Base-by-base conservation (phyloP, 2,113 vertebrate genomes). In the Callithrix jacchus region DNA sequence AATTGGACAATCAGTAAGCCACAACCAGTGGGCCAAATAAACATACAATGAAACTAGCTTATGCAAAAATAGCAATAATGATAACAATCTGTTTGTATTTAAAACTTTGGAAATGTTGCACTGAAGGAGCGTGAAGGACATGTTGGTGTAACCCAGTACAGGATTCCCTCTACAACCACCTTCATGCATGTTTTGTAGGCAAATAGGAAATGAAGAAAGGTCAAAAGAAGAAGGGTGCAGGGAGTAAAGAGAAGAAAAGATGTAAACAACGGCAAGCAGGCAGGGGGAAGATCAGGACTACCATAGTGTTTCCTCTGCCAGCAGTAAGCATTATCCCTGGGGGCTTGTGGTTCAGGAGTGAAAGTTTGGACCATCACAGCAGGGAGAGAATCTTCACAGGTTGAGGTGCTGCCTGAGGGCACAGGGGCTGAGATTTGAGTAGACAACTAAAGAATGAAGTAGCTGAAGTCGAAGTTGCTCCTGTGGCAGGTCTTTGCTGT, bases 231-330 rank as follows among this genome's bases (percentile, higher is more conserved):
- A 30, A 45, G 8, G 11, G 9, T 47, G 8, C 10, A 30, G 1
- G 2, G 0, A 11, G 9, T 18, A 45, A 56, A 82, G 16, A 6
- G 52, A 89, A 70, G 73, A 45, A 49, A 64, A 18, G 7, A 87
- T 49, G 66, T 8, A 21, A 27, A 79, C n/a, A 5, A 27, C 10
- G 23, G 5, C 40, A 96, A 73, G 2, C 8, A 21, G 30, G 25
- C 13, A 3, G 42, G 16, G 66, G 13, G 32, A 77, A 4, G n/a
- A 82, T 9, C 32, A 76, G 3, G 12, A 8, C 25, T 27, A 32
- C 17, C 18, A 30, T 0, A 3, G 12, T 30, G 30, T 47, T 56
- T 56, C 47, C 13, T 45, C 0, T 0, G 23, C 27, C 37, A 70
- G 13, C 23, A 16, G 32, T n/a, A 13, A 54, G 49, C 10, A 3